A percentile compares a stretch with the other conserved stretches of the same genome.
Conservation (phyloP, 2,113 vertebrate genomes). For the Rhinoderma darwinii region DNA sequence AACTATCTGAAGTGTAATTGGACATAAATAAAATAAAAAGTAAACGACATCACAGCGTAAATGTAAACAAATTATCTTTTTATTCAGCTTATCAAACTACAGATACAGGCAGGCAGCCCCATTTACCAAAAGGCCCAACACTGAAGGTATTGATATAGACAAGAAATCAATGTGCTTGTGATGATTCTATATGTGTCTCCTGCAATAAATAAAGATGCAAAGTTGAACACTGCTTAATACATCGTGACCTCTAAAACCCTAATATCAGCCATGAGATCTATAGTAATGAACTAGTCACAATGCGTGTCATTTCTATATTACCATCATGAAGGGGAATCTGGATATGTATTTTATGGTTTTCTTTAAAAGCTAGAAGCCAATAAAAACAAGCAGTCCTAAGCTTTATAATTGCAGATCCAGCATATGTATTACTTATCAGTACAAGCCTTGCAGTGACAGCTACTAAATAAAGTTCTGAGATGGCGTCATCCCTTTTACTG, state of each 20-base stretch:
- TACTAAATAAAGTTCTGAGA: slow-evolving; percentile 18
- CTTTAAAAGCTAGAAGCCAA: neutral
- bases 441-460: neutral
- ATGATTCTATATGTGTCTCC: neutral
- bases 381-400: neutral
- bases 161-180: neutral
- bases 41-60: neutral
- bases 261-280: neutral
- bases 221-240: neutral
- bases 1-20: neutral
- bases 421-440: neutral
- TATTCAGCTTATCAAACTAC: slow-evolving; percentile 44
- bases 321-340: neutral
- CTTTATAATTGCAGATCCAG: neutral
- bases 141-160: neutral
- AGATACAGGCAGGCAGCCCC: slow-evolving; percentile 18
- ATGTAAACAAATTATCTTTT: slow-evolving; percentile 45
- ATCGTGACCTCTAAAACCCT: neutral
- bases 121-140: slow-evolving; percentile 20
- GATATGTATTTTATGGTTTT: neutral
- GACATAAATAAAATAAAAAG: no score
- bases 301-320: neutral
- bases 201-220: slow-evolving; percentile 46
- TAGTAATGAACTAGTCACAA: neutral
- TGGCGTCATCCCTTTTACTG: neutral